Conservation (phyloP, 2,888 invertebrate species). For the Tipula helvola region DNA sequence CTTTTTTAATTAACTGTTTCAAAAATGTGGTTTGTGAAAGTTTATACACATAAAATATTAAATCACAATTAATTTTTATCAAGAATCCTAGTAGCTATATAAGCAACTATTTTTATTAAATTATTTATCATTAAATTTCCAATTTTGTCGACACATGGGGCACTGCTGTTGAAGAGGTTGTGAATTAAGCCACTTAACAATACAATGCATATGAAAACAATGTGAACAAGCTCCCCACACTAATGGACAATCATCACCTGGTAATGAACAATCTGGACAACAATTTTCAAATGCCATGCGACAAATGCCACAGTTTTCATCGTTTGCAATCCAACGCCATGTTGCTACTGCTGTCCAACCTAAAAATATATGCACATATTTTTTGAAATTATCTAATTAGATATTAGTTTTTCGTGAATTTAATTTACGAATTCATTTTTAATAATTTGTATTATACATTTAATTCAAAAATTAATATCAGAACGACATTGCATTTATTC, state of each 20-base stretch:
- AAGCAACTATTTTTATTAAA: neutral
- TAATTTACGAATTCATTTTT: neutral
- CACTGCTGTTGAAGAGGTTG: conserved; percentile 78
- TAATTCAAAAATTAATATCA: neutral
- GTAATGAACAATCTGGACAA: conserved; percentile 93
- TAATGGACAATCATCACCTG: conserved; percentile 95
- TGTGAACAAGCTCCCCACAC: conserved; percentile 99
- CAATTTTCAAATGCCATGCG: conserved; percentile 98
- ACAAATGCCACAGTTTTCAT: conserved; percentile 98
- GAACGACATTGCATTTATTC: neutral
- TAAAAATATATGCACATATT: conserved; percentile 23
- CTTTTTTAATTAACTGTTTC: neutral
- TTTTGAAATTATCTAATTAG: neutral
- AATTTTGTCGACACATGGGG: conserved; percentile 97
- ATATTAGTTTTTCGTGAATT: neutral
- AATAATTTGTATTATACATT: neutral
- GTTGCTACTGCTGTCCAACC: conserved; percentile 93
- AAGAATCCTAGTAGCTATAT: neutral
- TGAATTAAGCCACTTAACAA: conserved; percentile 97
- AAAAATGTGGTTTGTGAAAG: neutral
- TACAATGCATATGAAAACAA: conserved; percentile 99
- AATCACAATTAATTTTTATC: neutral
- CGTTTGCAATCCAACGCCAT: conserved; percentile 99
- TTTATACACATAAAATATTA: neutral
- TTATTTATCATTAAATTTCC: conserved; percentile 87